These are phyloP conservation scores for Xyliphius kryptos DNA, from an alignment of 2,113 vertebrate species.

Conservation along the genomic window DNA sequence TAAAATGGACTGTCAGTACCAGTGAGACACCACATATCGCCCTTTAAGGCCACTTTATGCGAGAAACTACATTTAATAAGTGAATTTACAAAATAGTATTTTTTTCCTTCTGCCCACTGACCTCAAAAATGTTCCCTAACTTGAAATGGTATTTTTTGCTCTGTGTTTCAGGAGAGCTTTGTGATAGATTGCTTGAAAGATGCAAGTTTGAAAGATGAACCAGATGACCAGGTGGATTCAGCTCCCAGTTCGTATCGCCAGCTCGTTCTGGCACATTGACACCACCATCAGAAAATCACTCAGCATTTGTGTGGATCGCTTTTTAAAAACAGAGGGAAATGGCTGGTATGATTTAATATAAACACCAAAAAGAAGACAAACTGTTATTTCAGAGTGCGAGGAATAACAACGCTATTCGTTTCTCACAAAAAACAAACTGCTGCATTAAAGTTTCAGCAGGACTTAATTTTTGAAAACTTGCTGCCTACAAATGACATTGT, in stretches of 20 bases:
- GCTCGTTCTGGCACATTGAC: constrained; percentile 53
- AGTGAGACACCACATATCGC: constrained; percentile 47
- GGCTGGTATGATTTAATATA: too few species aligned
- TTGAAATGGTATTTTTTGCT: constrained; percentile 51
- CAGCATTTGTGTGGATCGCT: constrained; percentile 32
- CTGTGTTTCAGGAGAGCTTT: constrained; percentile 55
- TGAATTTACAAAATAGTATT: background rate
- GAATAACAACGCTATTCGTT: too few species aligned
- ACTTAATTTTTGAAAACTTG: too few species aligned
- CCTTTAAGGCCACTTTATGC: constrained; percentile 45
- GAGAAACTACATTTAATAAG: constrained; percentile 22
- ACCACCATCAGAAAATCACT: constrained; percentile 38
- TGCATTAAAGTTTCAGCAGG: too few species aligned
- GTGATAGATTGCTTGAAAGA: constrained; percentile 56
- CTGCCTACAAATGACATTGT: too few species aligned
- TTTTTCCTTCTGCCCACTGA: constrained; percentile 13
- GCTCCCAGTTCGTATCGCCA: constrained; percentile 51
- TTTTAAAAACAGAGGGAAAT: too few species aligned
- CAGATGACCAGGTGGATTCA: constrained; percentile 54
- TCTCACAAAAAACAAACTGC: too few species aligned
- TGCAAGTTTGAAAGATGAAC: constrained; percentile 53
- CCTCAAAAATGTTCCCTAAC: constrained; percentile 50
- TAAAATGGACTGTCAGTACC: constrained; percentile 51
- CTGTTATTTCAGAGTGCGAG: too few species aligned
- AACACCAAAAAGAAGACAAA: too few species aligned